Evolutionary conservation across 2,113 vertebrate species (phyloP).

Genomic region (Oryzias woworae): DNA sequence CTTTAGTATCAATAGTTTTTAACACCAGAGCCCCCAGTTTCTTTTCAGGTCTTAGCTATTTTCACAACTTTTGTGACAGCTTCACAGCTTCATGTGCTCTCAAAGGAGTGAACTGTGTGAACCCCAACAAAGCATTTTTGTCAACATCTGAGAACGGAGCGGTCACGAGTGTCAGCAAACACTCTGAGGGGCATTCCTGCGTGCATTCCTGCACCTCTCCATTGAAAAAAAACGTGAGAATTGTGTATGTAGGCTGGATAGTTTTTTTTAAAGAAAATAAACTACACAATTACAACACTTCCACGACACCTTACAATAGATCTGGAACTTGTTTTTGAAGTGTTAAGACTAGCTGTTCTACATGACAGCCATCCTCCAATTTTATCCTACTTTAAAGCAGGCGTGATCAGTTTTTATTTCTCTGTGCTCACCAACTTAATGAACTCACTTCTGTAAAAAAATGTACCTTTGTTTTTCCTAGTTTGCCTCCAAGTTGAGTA

Average conservation of each 20-base stretch:
- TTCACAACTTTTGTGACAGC: conserved; percentile 65
- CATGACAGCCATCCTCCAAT: conserved; percentile 19
- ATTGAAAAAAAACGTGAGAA: conserved; percentile 51
- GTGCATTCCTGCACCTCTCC: conserved; percentile 65
- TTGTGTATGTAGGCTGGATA: conserved; percentile 33
- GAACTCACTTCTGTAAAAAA: not conserved
- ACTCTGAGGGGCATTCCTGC: conserved; percentile 67
- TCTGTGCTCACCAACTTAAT: not conserved
- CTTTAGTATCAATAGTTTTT: conserved; percentile 60
- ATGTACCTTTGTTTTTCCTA: not conserved
- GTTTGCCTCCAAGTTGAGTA: conserved; percentile 1
- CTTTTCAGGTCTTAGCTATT: conserved; percentile 59
- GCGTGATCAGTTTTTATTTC: not conserved
- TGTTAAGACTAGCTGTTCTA: conserved; percentile 7
- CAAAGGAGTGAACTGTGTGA: conserved; percentile 65
- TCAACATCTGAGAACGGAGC: conserved; percentile 65
- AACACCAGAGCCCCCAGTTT: conserved; percentile 46
- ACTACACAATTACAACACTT: conserved; percentile 8
- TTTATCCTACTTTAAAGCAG: conserved; percentile 24
- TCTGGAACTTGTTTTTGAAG: conserved; percentile 51
- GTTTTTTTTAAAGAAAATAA: conserved; percentile 1
- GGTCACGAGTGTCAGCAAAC: conserved; percentile 70
- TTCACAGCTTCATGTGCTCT: conserved; percentile 48
- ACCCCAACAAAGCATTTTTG: conserved; percentile 76
- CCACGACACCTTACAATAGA: conserved; percentile 29